Base-by-base conservation (phyloP, 2,888 invertebrate genomes). In the Halictus ligatus region DNA sequence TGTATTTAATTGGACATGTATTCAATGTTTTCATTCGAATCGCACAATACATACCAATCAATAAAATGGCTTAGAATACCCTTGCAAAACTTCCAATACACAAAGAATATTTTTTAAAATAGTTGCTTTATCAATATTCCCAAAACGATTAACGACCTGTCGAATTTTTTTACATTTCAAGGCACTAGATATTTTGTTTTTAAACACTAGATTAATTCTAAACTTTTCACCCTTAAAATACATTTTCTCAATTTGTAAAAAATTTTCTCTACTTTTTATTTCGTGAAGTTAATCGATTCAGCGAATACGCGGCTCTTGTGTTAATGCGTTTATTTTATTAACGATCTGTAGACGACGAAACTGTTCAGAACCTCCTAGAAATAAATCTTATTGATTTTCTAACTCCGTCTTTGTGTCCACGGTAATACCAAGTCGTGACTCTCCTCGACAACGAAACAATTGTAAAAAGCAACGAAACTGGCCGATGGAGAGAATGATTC, bases 391-490 rank as follows among this genome's bases (percentile, higher is more conserved):
- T 40, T 10, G 35, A 69, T 35, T 35, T 40, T n/a, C 10, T 69
- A 43, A 43, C 15, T 64, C 64, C 29, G 29, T 64, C 15, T 13
- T 35, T 25, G 13, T 64, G 29, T 13, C 15, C 29, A 29, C 15
- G 29, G 29, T 8, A 40, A 40, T 21, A 69, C 12, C 25, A 25
- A 2, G 21, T 69, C 21, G 25, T 15, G 72, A 46, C 72, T 76
- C 7, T 29, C n/a, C 29, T 48, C 48, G 25, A 46, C 73, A 50
- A 40, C 15, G 21, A 74, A 29, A 69, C 60, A 50, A 48, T 54
- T 10, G 29, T 64, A n/a, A 78, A 76, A 85, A 86, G 74, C 40
- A 73, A 67, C 50, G 25, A 84, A 58, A 29, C 77, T 46, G 21
- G 54, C 21, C 13, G 18, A 21, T 60, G 74, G 50, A 75, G 71